These are phyloP conservation scores for Drosophila pruinosa DNA, from an alignment of 1,140 invertebrate genomes.

Conservation along the genomic window DNA sequence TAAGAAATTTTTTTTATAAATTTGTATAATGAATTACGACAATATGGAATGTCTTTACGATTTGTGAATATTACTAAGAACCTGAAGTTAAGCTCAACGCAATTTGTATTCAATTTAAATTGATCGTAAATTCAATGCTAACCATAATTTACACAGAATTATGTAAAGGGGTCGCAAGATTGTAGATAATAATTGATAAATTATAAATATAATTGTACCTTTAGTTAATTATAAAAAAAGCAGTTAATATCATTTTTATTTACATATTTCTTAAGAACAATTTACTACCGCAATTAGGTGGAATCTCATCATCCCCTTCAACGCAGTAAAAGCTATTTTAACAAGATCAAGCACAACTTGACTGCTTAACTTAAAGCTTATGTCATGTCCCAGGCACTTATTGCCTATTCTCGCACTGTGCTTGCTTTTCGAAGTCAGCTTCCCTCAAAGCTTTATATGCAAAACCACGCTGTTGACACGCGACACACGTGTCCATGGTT, in stretches of 20 bases:
- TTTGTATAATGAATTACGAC: not conserved
- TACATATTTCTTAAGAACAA: not conserved
- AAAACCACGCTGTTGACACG: conserved; percentile 39
- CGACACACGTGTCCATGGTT: conserved; percentile 50
- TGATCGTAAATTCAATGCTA: not conserved
- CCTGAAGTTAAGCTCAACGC: conserved; percentile 2
- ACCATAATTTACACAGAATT: not conserved
- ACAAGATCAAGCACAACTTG: not conserved
- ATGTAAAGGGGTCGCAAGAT: too few species aligned
- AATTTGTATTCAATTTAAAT: not conserved
- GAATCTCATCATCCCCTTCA: not conserved
- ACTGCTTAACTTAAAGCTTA: not conserved
- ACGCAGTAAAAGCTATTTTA: not conserved
- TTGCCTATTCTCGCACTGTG: not conserved
- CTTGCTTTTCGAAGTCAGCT: not conserved
- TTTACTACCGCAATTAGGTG: not conserved
- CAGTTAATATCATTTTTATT: not conserved
- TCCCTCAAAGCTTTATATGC: not conserved
- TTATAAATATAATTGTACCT: too few species aligned
- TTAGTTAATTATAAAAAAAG: too few species aligned
- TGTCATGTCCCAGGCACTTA: not conserved
- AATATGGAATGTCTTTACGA: not conserved
- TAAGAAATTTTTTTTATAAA: conserved; percentile 18
- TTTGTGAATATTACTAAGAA: not conserved
- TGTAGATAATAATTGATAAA: too few species aligned